Base-by-base conservation (phyloP, 2,888 invertebrate genomes). In the Osmoderma eremita region DNA sequence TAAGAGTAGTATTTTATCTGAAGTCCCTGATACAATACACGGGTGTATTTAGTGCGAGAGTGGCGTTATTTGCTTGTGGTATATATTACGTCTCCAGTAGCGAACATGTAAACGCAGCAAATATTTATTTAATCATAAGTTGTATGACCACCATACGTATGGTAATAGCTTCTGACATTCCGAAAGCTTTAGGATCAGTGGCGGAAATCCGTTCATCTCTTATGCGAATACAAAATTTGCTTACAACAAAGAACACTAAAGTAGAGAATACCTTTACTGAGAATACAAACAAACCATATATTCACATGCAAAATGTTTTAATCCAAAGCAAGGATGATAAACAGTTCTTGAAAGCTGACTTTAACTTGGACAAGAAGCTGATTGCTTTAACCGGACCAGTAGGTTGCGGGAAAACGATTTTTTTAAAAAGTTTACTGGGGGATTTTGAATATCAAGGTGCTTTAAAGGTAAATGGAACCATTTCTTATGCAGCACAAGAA, bases 151-250 rank as follows among this genome's bases (percentile, higher is more conserved):
- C 94, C 63, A 83, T 97, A 67, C 86, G 94, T 24, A 89, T 92
- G 75, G 90, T 93, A 8, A 92, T 96, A 89, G 94, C 93, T 0
- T 90, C 94, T 10, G 93, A 93, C 82, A 92, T 97, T 74, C 96
- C 97, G 0, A 91, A 91, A 83, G 91, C 90, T 51, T 89, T 95
- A 72, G 89, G 91, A 0, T 90, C 91, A 83, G 86, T 90, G 45
- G 91, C 94, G 0, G 95, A 96, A 83, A 88, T 90, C 0, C 82
- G 87, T 30, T 91, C 95, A 54, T 90, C 93, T 3, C 86, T 92
- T 67, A 86, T 86, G 69, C 86, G 95, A 67, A 83, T 95, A 22
- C 86, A 86, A 83, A 86, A 80, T 78, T 88, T 85, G 56, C 77
- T 86, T 74, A 72, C 82, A 70, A 81, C 83, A 68, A 83, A 84